A percentile compares a stretch with the other conserved stretches of the same genome.
Conservation (phyloP, 1,140 invertebrate species). For the Oncopeltus fasciatus region DNA sequence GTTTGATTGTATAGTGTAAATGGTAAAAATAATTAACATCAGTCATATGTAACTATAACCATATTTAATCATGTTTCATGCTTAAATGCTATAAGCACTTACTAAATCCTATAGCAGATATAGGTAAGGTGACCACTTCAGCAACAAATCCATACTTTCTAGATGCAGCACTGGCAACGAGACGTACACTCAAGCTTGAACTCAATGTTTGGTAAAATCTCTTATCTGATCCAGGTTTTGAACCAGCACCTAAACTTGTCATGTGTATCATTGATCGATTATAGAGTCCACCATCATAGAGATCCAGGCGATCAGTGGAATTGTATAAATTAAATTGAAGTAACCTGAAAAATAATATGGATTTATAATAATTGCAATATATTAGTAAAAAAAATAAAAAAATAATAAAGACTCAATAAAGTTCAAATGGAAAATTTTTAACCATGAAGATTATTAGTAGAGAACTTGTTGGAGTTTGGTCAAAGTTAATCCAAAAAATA, state of each 20-base stretch:
- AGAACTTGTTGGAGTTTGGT: too few species aligned
- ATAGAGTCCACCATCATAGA: slow-evolving; percentile 89
- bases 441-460: too few species aligned
- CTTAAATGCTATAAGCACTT: slow-evolving; percentile 31
- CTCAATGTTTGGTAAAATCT: slow-evolving; percentile 57
- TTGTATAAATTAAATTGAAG: slow-evolving; percentile 90
- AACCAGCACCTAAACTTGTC: slow-evolving; percentile 50
- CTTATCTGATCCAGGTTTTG: slow-evolving; percentile 54
- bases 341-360: too few species aligned
- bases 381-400: too few species aligned
- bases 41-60: too few species aligned
- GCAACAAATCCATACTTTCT: slow-evolving; percentile 92
- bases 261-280: slow-evolving; percentile 48
- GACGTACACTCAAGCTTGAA: slow-evolving; percentile 72
- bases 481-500: too few species aligned
- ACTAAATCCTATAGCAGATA: slow-evolving; percentile 78
- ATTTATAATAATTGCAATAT: too few species aligned
- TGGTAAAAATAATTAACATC: too few species aligned
- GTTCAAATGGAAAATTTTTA: too few species aligned
- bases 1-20: too few species aligned
- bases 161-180: slow-evolving; percentile 89
- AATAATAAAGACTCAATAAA: too few species aligned
- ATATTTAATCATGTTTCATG: background rate
- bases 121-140: slow-evolving; percentile 87
- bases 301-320: slow-evolving; percentile 72